These are phyloP conservation scores for Hydriomena furcata DNA, from an alignment of 2,888 invertebrate species.

Conservation along the genomic window DNA sequence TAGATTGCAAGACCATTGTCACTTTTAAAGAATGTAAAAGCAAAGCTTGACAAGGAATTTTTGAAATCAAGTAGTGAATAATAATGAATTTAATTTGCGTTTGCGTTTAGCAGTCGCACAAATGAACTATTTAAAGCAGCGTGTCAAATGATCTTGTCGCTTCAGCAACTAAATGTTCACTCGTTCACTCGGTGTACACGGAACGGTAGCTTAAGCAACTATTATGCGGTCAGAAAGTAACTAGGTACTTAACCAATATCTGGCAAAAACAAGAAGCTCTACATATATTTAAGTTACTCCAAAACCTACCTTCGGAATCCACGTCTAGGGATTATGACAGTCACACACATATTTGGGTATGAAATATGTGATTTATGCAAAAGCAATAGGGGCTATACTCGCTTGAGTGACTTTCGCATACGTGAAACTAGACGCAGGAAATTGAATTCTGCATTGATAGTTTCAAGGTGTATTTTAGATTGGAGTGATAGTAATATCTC, in stretches of 20 bases:
- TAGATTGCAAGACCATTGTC: too few species aligned
- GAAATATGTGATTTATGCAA: conserved; percentile 38
- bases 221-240: conserved; percentile 27
- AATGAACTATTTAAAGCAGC: too few species aligned
- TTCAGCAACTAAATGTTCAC: too few species aligned
- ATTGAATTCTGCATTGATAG: conserved; percentile 13
- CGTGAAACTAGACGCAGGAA: conserved; percentile 17
- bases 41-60: too few species aligned
- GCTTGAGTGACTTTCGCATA: conserved; percentile 32
- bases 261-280: conserved; percentile 57
- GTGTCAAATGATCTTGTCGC: too few species aligned
- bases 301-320: conserved; percentile 44
- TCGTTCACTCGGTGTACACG: too few species aligned
- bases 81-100: too few species aligned
- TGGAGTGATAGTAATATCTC: conserved; percentile 47
- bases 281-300: conserved; percentile 13
- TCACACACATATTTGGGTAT: conserved; percentile 38
- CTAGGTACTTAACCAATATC: conserved; percentile 46
- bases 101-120: too few species aligned
- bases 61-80: too few species aligned
- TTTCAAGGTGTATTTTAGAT: conserved; percentile 43
- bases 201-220: too few species aligned
- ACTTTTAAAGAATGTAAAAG: too few species aligned
- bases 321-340: conserved; percentile 54
- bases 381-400: conserved; percentile 37